Percentiles rank a stretch among this genome's conserved stretches.
Conservation (phyloP, 2,888 invertebrate species). For the Prosapia bicincta region DNA sequence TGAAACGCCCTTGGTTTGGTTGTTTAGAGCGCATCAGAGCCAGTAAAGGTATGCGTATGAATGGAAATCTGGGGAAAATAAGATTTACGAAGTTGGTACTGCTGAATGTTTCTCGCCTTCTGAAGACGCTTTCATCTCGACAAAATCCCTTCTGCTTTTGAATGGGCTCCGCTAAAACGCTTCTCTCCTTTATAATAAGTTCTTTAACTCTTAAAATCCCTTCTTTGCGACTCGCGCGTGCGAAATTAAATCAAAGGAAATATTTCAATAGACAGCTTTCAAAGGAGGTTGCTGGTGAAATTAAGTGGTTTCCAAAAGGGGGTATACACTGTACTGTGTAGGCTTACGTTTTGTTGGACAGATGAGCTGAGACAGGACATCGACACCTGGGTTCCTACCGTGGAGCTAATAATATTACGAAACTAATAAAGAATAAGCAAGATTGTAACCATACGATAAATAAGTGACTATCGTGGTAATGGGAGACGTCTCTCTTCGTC, state of each 20-base stretch:
- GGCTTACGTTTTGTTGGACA: too few relatives aligned
- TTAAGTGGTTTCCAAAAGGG: too few relatives aligned
- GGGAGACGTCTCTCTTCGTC: too few relatives aligned
- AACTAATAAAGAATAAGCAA: too few relatives aligned
- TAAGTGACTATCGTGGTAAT: too few relatives aligned
- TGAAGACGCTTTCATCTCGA: neutral
- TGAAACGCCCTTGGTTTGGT: neutral
- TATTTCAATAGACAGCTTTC: too few relatives aligned
- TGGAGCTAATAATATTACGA: too few relatives aligned
- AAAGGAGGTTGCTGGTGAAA: too few relatives aligned
- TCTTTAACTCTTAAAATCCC: neutral
- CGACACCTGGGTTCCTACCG: too few relatives aligned
- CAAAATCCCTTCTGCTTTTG: neutral
- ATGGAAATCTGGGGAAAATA: neutral
- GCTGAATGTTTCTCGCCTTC: neutral
- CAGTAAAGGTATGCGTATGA: neutral
- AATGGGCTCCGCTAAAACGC: neutral
- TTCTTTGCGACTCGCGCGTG: neutral
- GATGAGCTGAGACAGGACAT: too few relatives aligned
- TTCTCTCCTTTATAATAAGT: neutral
- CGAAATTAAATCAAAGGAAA: neutral
- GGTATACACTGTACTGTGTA: too few relatives aligned
- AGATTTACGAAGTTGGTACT: neutral
- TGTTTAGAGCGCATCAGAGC: neutral
- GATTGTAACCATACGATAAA: too few relatives aligned